These are phyloP conservation scores for Leptopterna dolabrata DNA, from an alignment of 2,888 invertebrate genomes.

Conservation along the genomic window DNA sequence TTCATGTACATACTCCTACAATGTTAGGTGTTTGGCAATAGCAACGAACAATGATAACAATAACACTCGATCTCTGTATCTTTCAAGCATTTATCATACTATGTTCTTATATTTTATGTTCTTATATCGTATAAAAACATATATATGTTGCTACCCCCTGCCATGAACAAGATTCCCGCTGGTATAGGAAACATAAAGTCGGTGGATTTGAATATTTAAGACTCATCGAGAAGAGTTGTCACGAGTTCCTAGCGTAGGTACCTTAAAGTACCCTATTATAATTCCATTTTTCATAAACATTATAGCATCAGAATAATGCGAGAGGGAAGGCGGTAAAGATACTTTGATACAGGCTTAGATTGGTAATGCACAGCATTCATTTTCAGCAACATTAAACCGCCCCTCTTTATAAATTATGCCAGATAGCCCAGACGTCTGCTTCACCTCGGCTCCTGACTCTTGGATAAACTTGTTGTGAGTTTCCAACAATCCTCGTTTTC, in stretches of 20 bases:
- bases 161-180: too few species aligned
- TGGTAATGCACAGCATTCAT: background rate
- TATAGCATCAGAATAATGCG: background rate
- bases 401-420: background rate
- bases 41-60: too few species aligned
- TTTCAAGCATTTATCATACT: too few species aligned
- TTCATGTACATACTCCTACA: too few species aligned
- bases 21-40: too few species aligned
- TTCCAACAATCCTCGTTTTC: background rate
- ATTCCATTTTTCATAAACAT: background rate
- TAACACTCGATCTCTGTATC: too few species aligned
- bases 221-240: background rate
- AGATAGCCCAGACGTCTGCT: background rate
- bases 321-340: background rate
- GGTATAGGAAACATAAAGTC: too few species aligned
- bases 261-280: background rate
- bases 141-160: too few species aligned
- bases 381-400: conserved; percentile 11
- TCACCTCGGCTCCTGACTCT: background rate
- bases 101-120: too few species aligned
- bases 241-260: background rate
- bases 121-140: too few species aligned
- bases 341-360: background rate
- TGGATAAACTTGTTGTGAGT: background rate
- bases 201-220: too few species aligned